Conservation (phyloP, 2,888 invertebrate species). For the Drosophila robusta region DNA sequence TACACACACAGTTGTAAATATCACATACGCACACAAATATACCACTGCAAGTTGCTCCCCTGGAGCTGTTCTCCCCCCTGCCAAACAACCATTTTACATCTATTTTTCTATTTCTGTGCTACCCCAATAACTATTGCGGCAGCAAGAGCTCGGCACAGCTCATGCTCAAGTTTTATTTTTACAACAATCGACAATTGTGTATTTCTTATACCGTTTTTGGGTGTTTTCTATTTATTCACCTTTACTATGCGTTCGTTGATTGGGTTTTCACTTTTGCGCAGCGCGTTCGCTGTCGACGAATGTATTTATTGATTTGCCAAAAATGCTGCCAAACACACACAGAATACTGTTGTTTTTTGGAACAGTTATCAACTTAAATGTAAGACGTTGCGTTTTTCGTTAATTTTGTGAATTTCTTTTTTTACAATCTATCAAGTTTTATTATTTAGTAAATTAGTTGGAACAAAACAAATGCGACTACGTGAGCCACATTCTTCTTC, state of each 20-base stretch:
- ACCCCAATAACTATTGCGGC: conserved; percentile 28
- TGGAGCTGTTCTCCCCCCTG: conserved; percentile 49
- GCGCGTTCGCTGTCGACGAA: conserved; percentile 55
- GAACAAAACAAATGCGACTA: conserved; percentile 67
- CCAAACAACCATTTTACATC: conserved; percentile 22
- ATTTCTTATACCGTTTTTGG: conserved; percentile 38
- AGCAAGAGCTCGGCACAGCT: conserved; percentile 49
- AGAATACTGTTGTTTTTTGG: conserved; percentile 62
- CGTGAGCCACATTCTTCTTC: conserved; percentile 58
- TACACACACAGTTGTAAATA: conserved; percentile 19
- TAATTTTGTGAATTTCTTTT: conserved; percentile 28
- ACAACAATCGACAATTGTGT: conserved; percentile 50
- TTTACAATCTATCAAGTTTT: conserved; percentile 12
- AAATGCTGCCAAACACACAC: conserved; percentile 55
- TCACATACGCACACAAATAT: conserved; percentile 30
- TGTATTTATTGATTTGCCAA: conserved; percentile 72
- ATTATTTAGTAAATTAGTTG: conserved; percentile 35
- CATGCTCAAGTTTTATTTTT: conserved; percentile 51
- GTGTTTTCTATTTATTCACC: conserved; percentile 70
- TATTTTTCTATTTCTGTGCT: conserved; percentile 59
- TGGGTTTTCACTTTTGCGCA: conserved; percentile 73
- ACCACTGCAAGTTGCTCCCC: conserved; percentile 48
- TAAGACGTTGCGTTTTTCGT: conserved; percentile 31
- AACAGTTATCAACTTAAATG: conserved; percentile 26
- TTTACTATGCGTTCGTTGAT: conserved; percentile 67